Percentiles rank a stretch among this genome's conserved stretches.
These are phyloP conservation scores for Ploceus nigricollis DNA, from an alignment of 2,113 vertebrate species.

Conservation along the genomic window DNA sequence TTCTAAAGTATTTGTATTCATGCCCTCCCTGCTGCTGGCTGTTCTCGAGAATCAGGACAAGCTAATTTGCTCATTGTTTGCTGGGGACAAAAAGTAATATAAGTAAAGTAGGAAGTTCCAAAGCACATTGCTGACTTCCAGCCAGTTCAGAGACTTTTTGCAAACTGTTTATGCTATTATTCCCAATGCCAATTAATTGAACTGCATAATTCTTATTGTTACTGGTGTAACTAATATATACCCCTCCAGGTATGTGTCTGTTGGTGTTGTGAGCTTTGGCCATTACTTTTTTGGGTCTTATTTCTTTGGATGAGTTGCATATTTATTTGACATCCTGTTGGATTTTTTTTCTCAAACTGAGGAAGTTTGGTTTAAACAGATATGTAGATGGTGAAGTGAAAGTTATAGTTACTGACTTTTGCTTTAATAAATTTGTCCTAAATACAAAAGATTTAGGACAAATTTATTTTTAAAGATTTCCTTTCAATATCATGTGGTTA, in stretches of 20 bases:
- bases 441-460: neutral
- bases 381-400: neutral
- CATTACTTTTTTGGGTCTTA: neutral
- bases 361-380: neutral
- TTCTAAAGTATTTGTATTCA: neutral
- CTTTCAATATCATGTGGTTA: neutral
- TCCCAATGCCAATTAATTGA: neutral
- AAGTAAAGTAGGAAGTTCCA: neutral
- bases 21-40: neutral
- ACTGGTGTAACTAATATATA: neutral
- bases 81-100: neutral
- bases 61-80: neutral
- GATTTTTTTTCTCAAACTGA: neutral
- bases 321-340: neutral
- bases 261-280: neutral
- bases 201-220: neutral
- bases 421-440: neutral
- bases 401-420: neutral
- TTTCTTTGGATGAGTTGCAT: neutral
- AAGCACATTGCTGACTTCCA: neutral
- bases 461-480: neutral
- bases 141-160: neutral
- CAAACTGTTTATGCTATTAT: neutral
- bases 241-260: neutral
- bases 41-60: neutral